Evolutionary conservation across 2,113 vertebrate genomes (phyloP).

Genomic region (Sylvicapra grimmia): DNA sequence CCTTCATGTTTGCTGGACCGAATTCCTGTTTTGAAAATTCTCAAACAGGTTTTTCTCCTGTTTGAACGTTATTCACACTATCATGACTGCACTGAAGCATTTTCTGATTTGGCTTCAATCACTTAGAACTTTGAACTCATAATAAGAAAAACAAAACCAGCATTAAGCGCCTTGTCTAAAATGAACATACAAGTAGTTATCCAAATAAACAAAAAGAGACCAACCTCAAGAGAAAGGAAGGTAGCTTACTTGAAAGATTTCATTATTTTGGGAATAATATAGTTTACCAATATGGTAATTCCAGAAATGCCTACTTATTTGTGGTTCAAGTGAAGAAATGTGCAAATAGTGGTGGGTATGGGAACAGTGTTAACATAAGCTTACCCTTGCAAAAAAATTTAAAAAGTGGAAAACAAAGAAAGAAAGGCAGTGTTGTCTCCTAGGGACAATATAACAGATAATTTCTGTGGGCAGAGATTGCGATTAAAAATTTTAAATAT

Average conservation of each 20-base stretch:
- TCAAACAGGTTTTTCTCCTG: not conserved
- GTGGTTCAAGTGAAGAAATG: not conserved
- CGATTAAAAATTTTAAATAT: slow-evolving; percentile 47
- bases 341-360: not conserved
- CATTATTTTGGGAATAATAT: not conserved
- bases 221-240: not conserved
- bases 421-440: not conserved
- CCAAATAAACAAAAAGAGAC: not conserved
- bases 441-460: slow-evolving; percentile 15
- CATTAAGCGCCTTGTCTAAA: not conserved
- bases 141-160: not conserved
- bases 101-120: not conserved
- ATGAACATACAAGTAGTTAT: not conserved
- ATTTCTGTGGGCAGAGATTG: slow-evolving; percentile 25
- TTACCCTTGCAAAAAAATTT: not conserved
- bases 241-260: not conserved
- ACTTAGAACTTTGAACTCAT: not conserved
- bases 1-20: not conserved
- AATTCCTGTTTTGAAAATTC: not conserved
- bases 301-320: slow-evolving; percentile 1
- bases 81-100: not conserved
- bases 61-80: not conserved
- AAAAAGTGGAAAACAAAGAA: slow-evolving; percentile 22
- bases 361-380: slow-evolving; percentile 10
- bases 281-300: not conserved